Percentiles rank a stretch among this genome's conserved stretches.
These are phyloP conservation scores for Nomada hirtipes DNA, from an alignment of 2,888 invertebrate genomes.

Conservation along the genomic window DNA sequence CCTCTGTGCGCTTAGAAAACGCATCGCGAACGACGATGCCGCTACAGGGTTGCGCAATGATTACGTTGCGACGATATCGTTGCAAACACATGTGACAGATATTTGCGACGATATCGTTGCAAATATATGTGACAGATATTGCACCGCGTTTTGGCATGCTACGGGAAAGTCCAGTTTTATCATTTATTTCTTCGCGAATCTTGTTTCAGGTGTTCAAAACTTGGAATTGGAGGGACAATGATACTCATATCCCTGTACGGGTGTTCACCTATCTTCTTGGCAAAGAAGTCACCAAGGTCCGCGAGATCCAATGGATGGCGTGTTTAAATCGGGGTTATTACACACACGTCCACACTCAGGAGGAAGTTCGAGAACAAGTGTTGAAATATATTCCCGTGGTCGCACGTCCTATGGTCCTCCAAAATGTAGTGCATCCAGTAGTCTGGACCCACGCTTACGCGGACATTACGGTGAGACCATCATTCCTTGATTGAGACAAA, in stretches of 20 bases:
- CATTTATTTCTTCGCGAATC: not conserved
- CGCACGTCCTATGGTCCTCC: constrained; percentile 93
- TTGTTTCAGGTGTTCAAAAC: constrained; percentile 88
- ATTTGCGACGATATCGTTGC: not conserved
- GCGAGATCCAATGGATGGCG: constrained; percentile 97
- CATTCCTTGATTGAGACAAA: too few species aligned
- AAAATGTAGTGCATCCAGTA: constrained; percentile 90
- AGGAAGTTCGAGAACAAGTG: constrained; percentile 98
- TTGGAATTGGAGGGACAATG: constrained; percentile 91
- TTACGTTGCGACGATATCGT: not conserved
- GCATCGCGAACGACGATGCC: constrained; percentile 39
- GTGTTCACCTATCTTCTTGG: constrained; percentile 98
- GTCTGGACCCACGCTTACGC: constrained; percentile 98
- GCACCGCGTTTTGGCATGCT: not conserved
- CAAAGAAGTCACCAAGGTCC: constrained; percentile 95
- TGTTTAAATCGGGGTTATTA: constrained; percentile 98
- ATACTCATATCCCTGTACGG: constrained; percentile 91
- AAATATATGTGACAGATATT: not conserved
- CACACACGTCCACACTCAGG: constrained; percentile 96
- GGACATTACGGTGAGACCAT: constrained; percentile 90
- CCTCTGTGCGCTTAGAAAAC: constrained; percentile 14
- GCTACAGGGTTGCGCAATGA: constrained; percentile 10
- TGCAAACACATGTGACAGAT: not conserved
- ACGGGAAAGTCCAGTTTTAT: not conserved
- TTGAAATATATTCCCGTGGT: constrained; percentile 98